phyloP scores from a whole-genome alignment of 37 sponge, comb jelly and placozoan genomes.

The Spongilla lacustris region DNA sequence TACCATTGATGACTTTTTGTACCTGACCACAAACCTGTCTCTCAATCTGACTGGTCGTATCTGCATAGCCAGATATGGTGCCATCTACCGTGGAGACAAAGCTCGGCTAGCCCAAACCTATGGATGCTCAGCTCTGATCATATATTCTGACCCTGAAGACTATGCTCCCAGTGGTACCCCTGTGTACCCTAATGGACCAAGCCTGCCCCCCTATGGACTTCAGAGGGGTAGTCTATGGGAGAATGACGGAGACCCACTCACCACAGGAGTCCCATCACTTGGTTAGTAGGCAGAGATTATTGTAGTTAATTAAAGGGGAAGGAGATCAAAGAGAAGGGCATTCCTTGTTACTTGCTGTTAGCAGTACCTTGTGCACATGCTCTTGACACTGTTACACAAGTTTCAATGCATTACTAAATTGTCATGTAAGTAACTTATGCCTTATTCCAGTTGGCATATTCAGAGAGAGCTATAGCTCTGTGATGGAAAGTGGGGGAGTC shows the following conservation, averaged over 20 bases:
- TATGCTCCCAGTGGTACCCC: constrained; percentile 68
- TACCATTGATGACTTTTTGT: constrained; percentile 74
- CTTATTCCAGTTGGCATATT: constrained; percentile 54
- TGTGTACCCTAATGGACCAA: constrained; percentile 75
- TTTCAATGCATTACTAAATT: too few relatives aligned
- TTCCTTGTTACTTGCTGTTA: too few relatives aligned
- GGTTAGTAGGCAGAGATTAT: constrained; percentile 16
- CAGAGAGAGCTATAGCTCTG: constrained; percentile 55
- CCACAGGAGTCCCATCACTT: constrained; percentile 67
- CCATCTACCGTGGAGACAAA: constrained; percentile 85
- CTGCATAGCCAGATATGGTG: constrained; percentile 86
- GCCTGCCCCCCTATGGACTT: constrained; percentile 78
- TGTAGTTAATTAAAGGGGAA: too few relatives aligned
- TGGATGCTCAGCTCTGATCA: constrained; percentile 75
- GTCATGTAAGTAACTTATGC: too few relatives aligned
- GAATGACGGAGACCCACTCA: constrained; percentile 72
- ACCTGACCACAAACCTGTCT: constrained; percentile 33
- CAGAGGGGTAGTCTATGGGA: constrained; percentile 78
- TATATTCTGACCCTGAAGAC: constrained; percentile 91
- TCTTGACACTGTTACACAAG: too few relatives aligned
- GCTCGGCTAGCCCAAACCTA: constrained; percentile 73
- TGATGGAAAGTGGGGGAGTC: constrained; percentile 10
- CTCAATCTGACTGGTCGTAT: constrained; percentile 58
- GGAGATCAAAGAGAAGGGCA: too few relatives aligned
- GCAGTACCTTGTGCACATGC: too few relatives aligned